Evolutionary conservation across 1,140 invertebrate genomes (phyloP), one percentile per base, ranked within the genome.

Genomic region (Trichogramma pretiosum): DNA sequence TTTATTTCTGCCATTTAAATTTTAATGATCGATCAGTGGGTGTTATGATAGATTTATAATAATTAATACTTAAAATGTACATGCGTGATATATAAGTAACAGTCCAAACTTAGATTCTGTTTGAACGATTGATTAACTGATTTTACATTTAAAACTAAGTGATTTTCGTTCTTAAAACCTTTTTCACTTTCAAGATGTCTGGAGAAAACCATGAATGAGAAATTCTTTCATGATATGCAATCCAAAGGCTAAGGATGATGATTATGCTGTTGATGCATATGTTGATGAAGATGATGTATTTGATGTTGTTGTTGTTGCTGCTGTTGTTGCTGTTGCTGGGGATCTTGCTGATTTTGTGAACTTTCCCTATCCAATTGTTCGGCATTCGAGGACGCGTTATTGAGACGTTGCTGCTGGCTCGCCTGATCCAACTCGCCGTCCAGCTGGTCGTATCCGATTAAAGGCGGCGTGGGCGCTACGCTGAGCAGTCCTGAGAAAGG

Each of bases 261-360:
- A 26, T 17, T 24, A 10, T 55, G 36, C 36, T 43, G 17, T 21
- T 41, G 42, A 14, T 56, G 46, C 10, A 53, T 30, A 2, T 55
- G 42, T 5, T 35, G 36, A 16, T 18, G n/a, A 11, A 19, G 13
- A 5, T 36, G 44, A 28, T 35, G 49, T 30, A 28, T 17, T 8
- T 42, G 39, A 19, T 42, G 39, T 11, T 42, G 24, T 13, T 30
- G 39, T 18, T 41, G 39, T 9, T 16, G 23, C 23, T 26, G 38
- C 17, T 40, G 38, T 3, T 24, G 38, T 10, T 41, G 23, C 10
- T 16, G 13, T 9, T 26, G 21, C 17, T 40, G 21, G 2, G n/a
- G 21, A 17, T 24, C 19, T 55, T 41, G 10, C 41, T 17, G 3
- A 38, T 18, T 17, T 38, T 37, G 14, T 16, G 16, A 19, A 52